phyloP scores from a whole-genome alignment of 2,113 vertebrate genomes.

The Erinaceus europaeus region DNA sequence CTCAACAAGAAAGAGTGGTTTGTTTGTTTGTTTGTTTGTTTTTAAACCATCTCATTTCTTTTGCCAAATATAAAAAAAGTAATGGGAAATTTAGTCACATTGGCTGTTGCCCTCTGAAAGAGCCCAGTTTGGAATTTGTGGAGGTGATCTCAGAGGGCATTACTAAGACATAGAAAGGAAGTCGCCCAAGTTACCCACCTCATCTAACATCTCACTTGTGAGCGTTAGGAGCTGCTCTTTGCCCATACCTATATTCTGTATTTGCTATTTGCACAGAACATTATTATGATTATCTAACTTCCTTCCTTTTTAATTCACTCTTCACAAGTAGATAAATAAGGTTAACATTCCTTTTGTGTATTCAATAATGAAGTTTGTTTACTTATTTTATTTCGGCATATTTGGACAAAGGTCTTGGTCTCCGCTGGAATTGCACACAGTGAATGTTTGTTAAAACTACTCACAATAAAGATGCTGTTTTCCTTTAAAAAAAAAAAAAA shows the following conservation, averaged over 20 bases:
- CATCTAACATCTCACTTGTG: background rate
- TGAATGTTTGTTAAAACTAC: constrained; percentile 56
- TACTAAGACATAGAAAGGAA: constrained; percentile 11
- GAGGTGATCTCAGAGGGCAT: constrained; percentile 3
- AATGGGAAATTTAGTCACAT: constrained; percentile 17
- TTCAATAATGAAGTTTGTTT: constrained; percentile 64
- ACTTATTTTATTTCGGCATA: constrained; percentile 64
- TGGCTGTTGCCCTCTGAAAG: constrained; percentile 7
- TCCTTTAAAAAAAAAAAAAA: no score
- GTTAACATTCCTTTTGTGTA: constrained; percentile 65
- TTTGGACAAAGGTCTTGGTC: constrained; percentile 75
- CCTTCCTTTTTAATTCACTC: constrained; percentile 10
- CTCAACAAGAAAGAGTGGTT: constrained; percentile 51
- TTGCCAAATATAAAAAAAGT: constrained; percentile 54
- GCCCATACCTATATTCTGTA: background rate
- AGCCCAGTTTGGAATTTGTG: constrained; percentile 19
- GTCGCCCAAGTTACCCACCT: background rate
- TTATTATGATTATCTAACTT: background rate
- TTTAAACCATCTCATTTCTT: background rate
- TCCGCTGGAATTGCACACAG: constrained; percentile 68
- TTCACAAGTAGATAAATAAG: constrained; percentile 24
- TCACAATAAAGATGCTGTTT: constrained; percentile 67
- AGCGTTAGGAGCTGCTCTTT: background rate
- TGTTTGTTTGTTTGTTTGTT: no score
- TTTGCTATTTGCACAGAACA: background rate